Percentiles rank a stretch among this genome's conserved stretches.
Conservation (phyloP, 2,113 vertebrate genomes). For the Pomatorhinus ruficollis region DNA sequence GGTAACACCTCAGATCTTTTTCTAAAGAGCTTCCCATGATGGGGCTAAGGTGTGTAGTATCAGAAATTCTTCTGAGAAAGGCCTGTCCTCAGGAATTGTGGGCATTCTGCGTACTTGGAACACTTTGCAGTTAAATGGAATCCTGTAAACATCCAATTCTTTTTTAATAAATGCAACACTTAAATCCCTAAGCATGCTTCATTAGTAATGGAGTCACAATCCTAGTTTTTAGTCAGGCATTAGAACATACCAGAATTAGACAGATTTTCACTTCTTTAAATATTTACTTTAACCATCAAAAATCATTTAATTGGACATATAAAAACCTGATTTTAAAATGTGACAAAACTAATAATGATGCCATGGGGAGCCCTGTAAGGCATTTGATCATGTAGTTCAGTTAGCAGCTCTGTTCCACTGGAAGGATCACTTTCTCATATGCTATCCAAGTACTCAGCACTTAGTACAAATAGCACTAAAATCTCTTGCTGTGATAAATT, state of each 20-base stretch:
- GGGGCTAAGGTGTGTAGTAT: not conserved
- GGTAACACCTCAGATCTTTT: not conserved
- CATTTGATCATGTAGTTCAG: not conserved
- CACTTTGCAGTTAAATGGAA: not conserved
- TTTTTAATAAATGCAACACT: not conserved
- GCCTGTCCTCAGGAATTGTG: not conserved
- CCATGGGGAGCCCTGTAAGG: not conserved
- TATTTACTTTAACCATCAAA: not conserved
- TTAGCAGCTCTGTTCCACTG: not conserved
- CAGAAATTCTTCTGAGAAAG: not conserved
- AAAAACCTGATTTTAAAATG: not conserved
- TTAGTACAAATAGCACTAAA: not conserved
- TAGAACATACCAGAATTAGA: not conserved
- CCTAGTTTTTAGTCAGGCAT: not conserved
- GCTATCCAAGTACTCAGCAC: not conserved
- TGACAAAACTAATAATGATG: not conserved
- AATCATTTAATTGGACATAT: fast-evolving
- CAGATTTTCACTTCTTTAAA: not conserved
- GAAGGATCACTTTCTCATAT: not conserved
- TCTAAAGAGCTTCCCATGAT: not conserved
- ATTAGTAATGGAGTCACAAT: not conserved
- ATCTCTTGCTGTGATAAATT: not conserved
- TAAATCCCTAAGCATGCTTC: not conserved
- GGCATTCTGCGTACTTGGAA: not conserved
- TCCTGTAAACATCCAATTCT: not conserved